Evolutionary conservation across 2,797 vertebrate genomes (phyloP), one percentile per base, ranked within the genome.

Genomic region (Chlorospingus flavigularis): DNA sequence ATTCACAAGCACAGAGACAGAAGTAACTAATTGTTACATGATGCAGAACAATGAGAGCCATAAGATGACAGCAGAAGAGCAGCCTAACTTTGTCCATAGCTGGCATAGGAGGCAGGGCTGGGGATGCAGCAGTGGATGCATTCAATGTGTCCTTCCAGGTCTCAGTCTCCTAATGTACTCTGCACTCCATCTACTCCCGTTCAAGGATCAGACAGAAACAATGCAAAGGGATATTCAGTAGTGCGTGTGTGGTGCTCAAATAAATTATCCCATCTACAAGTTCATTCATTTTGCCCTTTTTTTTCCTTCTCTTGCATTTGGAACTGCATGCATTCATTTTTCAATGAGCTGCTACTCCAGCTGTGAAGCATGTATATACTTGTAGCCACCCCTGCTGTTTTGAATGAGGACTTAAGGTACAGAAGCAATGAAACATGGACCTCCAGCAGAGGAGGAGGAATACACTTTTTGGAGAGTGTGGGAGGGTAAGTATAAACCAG

Each of bases 201-300:
- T 58, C 35, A 66, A 86, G 4, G 17, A 12, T 13, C 61, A 53
- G 28, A 63, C 9, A 48, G 55, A 86, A 83, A 58, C 18, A 1
- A 58, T 17, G 4, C 30, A 23, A 74, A 87, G 9, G 9, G 12
- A 42, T 57, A 53, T 17, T 72, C 35, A 26, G 23, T 1, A 2
- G 4, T 47, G 13, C 0, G 1, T 10, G 4, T 19, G 15, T 28
- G 8, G 11, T 25, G 8, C 19, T 80, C 51, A 76, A 11, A 15
- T 53, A 68, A 78, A 82, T 35, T 7, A 79, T 35, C 35, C 9
- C 10, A n/a, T 50, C 35, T 50, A 35, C 6, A 28, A 48, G 18
- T 40, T 62, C 0, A 15, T 61, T 55, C 3, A 14, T 79, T 88
- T 61, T 61, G 8, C 18, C 19, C 17, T 45, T 72, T 5, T 55